Base-by-base conservation (phyloP, 2,113 vertebrate genomes). In the Oenanthe melanoleuca region DNA sequence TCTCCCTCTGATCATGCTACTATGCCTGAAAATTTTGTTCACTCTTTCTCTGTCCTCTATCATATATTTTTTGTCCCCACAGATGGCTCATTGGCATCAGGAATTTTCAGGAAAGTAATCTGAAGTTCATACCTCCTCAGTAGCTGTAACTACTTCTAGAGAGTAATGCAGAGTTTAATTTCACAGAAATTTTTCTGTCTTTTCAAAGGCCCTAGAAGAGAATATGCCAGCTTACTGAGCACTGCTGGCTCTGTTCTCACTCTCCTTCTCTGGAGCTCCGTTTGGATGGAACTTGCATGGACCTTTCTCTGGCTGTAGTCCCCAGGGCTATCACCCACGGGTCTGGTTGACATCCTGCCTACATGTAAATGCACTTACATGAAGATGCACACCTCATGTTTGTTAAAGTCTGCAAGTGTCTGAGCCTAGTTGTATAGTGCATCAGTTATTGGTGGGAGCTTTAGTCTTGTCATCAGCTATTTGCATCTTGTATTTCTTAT, bases 291-390 rank as follows among this genome's bases (percentile, higher is more conserved):
- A 11, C 7, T 26, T 69, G 12, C 3, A 45, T 34, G 11, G 7
- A 72, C 7, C 3, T 73, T 57, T 89, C 25, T 31, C 12, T 38
- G 15, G 15, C 21, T 45, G 8, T 22, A 60, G 16, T 11, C 84
- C 16, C 25, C 52, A 66, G 20, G 26, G 2, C 2, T 63, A 28
- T 24, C 4, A 14, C 10, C 14, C 23, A 38, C 0, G 0, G 6
- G 4, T 11, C 18, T 79, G 8, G 5, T n/a, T 91, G 52, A 33
- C 22, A 70, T 33, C 50, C 55, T 59, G 21, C 8, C 42, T 44
- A 9, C 7, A 4, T 15, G 14, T 9, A 92, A 83, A 70, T 37
- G 22, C 2, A 9, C 9, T 53, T 53, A 6, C 14, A 15, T 12
- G 18, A 65, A 23, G 14, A 44, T 20, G 12, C 0, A 2, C 23